A percentile compares a stretch with the other conserved stretches of the same genome.
Evolutionary conservation across 2,888 invertebrate species (phyloP).

Genomic region (Campoletis raptor): DNA sequence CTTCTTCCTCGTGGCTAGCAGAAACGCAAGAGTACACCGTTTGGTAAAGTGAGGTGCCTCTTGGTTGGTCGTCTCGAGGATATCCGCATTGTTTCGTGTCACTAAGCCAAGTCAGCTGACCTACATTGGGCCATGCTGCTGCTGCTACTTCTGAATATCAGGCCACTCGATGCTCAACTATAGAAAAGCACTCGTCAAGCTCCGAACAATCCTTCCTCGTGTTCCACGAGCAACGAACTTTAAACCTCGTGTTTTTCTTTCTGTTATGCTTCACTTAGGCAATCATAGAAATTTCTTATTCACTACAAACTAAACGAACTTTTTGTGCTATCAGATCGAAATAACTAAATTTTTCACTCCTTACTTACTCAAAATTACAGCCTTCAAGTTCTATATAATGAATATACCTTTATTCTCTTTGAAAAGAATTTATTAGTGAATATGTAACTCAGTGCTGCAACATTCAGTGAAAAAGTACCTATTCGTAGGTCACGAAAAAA

Average conservation of each 20-base stretch:
- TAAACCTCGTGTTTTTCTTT: constrained; percentile 38
- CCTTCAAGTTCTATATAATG: not conserved
- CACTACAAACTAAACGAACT: not conserved
- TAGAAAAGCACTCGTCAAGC: constrained; percentile 73
- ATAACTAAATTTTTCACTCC: not conserved
- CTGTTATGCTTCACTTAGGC: not conserved
- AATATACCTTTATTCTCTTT: not conserved
- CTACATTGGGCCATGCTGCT: constrained; percentile 73
- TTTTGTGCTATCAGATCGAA: not conserved
- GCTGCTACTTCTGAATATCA: constrained; percentile 70
- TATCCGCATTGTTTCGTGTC: constrained; percentile 80
- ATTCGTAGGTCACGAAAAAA: not conserved
- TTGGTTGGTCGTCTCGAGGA: constrained; percentile 68
- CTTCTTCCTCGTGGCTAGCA: constrained; percentile 48
- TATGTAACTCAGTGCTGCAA: not conserved
- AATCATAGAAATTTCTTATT: not conserved
- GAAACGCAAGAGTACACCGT: constrained; percentile 52
- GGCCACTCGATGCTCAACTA: constrained; percentile 73
- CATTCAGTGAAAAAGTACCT: not conserved
- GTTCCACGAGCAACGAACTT: constrained; percentile 44
- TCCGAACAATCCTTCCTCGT: constrained; percentile 52
- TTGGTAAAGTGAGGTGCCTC: constrained; percentile 56
- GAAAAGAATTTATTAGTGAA: not conserved
- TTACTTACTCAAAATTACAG: not conserved
- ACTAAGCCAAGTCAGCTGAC: constrained; percentile 80